Conservation (phyloP, 1,140 invertebrate genomes). For the Leptopilina clavipes region DNA sequence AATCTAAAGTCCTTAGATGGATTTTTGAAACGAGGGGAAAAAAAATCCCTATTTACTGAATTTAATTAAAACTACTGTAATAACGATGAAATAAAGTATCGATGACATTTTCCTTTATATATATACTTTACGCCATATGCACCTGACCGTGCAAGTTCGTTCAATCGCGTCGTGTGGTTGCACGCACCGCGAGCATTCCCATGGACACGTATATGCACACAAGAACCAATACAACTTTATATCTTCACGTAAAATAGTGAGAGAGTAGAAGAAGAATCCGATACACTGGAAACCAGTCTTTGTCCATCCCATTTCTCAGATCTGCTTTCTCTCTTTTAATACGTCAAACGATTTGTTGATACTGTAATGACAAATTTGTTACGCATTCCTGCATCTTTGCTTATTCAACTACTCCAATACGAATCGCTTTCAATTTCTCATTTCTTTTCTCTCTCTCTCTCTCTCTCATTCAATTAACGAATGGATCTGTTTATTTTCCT, state of each 20-base stretch:
- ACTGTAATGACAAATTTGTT: slow-evolving; percentile 31
- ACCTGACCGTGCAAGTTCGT: slow-evolving; percentile 35
- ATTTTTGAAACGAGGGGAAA: too few relatives aligned
- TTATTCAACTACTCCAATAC: slow-evolving; percentile 1
- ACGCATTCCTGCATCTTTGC: slow-evolving; percentile 32
- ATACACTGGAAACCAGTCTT: slow-evolving; percentile 10
- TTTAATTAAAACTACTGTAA: neutral
- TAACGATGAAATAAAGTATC: slow-evolving; percentile 34
- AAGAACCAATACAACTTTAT: neutral
- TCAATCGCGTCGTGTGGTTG: slow-evolving; percentile 60
- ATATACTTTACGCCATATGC: slow-evolving; percentile 11
- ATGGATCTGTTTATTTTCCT: neutral
- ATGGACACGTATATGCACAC: slow-evolving; percentile 54
- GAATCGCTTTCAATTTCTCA: slow-evolving; percentile 31
- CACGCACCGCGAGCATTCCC: slow-evolving; percentile 69
- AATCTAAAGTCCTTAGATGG: too few relatives aligned
- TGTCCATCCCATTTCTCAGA: slow-evolving; percentile 15
- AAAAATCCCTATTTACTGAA: too few relatives aligned
- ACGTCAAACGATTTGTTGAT: slow-evolving; percentile 29
- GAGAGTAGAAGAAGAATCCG: slow-evolving; percentile 15
- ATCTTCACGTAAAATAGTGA: slow-evolving; percentile 47
- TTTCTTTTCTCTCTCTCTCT: neutral
- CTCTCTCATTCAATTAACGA: neutral
- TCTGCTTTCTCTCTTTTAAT: slow-evolving; percentile 24
- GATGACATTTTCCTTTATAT: slow-evolving; percentile 19